Conservation (phyloP, 2,797 vertebrate species). For the Buphagus erythrorhynchus region DNA sequence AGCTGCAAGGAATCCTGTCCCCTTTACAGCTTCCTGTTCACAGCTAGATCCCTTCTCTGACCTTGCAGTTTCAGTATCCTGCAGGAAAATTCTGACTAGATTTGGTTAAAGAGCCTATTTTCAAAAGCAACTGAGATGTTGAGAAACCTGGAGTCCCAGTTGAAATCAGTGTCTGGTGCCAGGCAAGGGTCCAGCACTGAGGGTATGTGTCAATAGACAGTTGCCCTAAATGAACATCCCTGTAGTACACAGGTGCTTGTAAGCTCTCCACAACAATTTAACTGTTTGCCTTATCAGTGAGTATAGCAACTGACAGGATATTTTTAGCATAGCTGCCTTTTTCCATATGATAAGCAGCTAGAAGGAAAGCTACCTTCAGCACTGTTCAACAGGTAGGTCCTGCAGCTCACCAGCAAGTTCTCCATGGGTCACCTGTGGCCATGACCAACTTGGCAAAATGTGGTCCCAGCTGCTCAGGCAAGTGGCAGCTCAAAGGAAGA, state of each 20-base stretch:
- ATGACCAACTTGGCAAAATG: neutral
- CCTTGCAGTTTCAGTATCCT: neutral
- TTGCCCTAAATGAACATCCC: neutral
- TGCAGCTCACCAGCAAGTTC: neutral
- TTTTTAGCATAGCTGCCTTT: neutral
- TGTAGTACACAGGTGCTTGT: neutral
- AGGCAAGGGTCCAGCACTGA: neutral
- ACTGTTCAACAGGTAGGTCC: accelerated
- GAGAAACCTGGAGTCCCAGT: neutral
- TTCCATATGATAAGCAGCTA: accelerated
- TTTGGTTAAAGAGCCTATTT: neutral
- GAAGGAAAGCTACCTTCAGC: neutral
- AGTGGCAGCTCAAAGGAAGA: neutral
- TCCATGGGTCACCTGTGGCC: neutral
- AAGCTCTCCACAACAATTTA: neutral
- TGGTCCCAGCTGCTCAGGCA: neutral
- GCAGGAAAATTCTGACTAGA: neutral
- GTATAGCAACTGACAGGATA: neutral
- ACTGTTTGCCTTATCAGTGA: neutral
- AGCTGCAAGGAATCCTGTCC: neutral
- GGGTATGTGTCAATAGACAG: neutral
- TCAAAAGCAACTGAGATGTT: neutral
- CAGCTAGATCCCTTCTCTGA: neutral
- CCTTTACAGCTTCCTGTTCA: neutral
- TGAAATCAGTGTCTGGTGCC: neutral